These are phyloP conservation scores for Pongo pygmaeus DNA, from an alignment of 2,113 vertebrate genomes.

Conservation along the genomic window DNA sequence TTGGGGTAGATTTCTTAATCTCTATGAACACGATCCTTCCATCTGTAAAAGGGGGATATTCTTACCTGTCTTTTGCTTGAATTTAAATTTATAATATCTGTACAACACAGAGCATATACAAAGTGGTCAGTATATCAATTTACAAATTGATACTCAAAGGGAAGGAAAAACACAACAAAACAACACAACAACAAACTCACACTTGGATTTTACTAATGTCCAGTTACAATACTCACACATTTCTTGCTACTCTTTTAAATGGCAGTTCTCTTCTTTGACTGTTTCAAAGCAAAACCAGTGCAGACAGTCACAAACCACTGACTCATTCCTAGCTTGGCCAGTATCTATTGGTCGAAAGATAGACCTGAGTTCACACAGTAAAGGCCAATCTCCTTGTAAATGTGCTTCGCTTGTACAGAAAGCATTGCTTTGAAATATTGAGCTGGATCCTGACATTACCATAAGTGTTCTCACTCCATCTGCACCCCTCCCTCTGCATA, in stretches of 20 bases:
- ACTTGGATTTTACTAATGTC: neutral
- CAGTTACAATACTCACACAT: neutral
- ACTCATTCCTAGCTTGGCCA: neutral
- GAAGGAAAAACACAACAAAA: neutral
- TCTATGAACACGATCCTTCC: neutral
- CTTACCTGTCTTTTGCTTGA: neutral
- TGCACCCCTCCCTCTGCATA: fast-evolving
- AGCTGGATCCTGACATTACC: neutral
- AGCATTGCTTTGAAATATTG: neutral
- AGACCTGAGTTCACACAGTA: neutral
- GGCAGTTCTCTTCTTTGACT: neutral
- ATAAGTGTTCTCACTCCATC: neutral
- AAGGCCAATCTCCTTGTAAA: neutral
- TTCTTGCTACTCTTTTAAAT: neutral
- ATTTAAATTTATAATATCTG: neutral
- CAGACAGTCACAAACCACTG: neutral
- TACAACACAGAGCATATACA: neutral
- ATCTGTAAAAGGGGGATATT: neutral
- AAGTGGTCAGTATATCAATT: neutral
- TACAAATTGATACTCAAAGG: neutral
- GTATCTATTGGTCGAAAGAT: neutral
- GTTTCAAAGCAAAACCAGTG: neutral
- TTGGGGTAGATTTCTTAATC: neutral
- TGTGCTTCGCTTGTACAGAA: neutral
- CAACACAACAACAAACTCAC: neutral